phyloP scores from a whole-genome alignment of 1,140 invertebrate genomes.

The Rhizoglyphus robini region DNA sequence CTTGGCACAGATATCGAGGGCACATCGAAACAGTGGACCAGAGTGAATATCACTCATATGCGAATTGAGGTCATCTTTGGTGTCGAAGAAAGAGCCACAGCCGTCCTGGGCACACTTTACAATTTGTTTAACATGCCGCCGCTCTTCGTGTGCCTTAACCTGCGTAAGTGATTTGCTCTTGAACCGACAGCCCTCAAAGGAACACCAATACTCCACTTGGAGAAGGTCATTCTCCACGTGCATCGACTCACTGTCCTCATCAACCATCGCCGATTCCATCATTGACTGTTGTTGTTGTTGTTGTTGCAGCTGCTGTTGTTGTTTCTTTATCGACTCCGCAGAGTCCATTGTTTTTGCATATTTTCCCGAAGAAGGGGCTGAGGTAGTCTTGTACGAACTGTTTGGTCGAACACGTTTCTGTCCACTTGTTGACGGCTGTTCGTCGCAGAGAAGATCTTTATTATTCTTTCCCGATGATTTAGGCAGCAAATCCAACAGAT shows the following conservation, averaged over 20 bases:
- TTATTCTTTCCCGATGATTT: no score
- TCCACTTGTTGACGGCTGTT: no score
- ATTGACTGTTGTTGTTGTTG: background rate
- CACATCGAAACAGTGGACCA: background rate
- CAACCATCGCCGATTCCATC: background rate
- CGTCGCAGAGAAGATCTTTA: no score
- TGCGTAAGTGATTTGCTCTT: background rate
- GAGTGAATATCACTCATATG: background rate
- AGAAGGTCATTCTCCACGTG: conserved; percentile 3
- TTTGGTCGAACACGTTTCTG: background rate
- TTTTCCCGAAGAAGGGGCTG: background rate
- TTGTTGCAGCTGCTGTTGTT: no score
- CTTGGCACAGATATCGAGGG: background rate
- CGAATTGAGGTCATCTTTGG: conserved; percentile 6
- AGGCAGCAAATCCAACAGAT: no score
- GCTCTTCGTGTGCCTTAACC: conserved; percentile 4
- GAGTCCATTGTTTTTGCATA: background rate
- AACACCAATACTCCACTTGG: background rate
- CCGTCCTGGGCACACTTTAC: background rate
- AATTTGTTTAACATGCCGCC: conserved; percentile 5
- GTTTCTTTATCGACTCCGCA: no score
- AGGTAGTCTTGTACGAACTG: background rate
- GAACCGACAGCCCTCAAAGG: background rate
- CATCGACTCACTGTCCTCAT: background rate
- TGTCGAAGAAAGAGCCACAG: background rate